Evolutionary conservation across 2,797 vertebrate species (phyloP).

Genomic region (Tympanoctomys barrerae): DNA sequence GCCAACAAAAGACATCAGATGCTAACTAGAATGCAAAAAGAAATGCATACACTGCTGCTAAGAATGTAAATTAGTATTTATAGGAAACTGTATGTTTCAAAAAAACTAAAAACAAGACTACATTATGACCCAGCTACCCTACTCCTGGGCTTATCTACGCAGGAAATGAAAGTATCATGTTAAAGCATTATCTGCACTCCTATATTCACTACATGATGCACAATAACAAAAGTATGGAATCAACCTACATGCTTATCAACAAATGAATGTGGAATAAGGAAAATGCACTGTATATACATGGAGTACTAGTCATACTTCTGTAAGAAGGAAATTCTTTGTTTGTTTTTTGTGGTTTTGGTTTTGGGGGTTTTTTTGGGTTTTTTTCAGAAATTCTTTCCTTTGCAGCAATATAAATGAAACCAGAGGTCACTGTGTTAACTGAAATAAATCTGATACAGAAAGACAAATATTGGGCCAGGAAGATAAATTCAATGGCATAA

Average conservation of each 20-base stretch:
- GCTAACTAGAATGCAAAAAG: background rate
- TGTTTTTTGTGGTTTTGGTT: too few species aligned
- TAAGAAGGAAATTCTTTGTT: background rate
- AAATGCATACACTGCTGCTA: background rate
- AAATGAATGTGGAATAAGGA: background rate
- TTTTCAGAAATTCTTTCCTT: background rate
- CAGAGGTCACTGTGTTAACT: background rate
- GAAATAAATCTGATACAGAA: too few species aligned
- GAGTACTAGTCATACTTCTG: background rate
- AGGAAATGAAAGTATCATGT: background rate
- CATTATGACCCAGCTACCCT: background rate
- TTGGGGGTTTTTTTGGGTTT: too few species aligned
- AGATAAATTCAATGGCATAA: too few species aligned
- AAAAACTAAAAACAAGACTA: background rate
- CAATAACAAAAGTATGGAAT: background rate
- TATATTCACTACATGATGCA: background rate
- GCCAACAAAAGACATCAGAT: background rate
- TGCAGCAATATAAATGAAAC: background rate
- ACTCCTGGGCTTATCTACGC: background rate
- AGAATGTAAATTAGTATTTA: background rate
- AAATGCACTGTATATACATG: background rate
- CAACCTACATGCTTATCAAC: background rate
- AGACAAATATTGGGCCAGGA: background rate
- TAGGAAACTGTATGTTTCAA: background rate
- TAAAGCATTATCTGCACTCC: background rate